These are phyloP conservation scores for Enteromius anoplus DNA, from an alignment of 2,797 vertebrate genomes.

Conservation along the genomic window DNA sequence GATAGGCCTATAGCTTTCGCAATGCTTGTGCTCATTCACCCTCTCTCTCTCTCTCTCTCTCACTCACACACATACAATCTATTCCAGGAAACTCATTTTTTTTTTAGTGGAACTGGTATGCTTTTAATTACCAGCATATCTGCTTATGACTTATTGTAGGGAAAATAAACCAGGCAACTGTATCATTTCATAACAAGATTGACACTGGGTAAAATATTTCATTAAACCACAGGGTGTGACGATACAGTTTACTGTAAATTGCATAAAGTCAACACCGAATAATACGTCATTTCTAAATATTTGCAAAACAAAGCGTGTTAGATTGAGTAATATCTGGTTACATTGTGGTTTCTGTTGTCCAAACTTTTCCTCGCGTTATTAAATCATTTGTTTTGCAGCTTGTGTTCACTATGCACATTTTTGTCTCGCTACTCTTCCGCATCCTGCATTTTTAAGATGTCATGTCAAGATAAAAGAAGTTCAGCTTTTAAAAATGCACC, in stretches of 20 bases:
- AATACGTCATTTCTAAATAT: conserved; percentile 1
- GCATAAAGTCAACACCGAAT: background rate
- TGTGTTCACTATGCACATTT: background rate
- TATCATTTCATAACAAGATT: background rate
- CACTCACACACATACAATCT: background rate
- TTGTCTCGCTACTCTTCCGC: background rate
- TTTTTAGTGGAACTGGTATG: conserved; percentile 22
- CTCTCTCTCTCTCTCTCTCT: background rate
- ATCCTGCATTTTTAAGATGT: background rate
- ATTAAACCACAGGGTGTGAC: conserved; percentile 30
- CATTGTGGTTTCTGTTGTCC: background rate
- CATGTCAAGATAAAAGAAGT: background rate
- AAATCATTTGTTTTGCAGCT: background rate
- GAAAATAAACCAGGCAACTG: conserved; percentile 25
- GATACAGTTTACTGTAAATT: conserved; percentile 38
- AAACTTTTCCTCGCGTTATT: background rate
- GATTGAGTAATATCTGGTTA: background rate
- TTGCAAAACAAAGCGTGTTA: background rate
- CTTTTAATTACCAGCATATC: conserved; percentile 53
- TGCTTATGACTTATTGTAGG: conserved; percentile 18
- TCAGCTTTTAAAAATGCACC: background rate
- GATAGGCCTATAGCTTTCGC: conserved; percentile 24
- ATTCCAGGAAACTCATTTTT: conserved; percentile 45
- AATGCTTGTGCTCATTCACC: conserved; percentile 7
- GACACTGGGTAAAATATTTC: conserved; percentile 4